Evolutionary conservation across 2,113 vertebrate species (phyloP), one percentile per base, ranked within the genome.

Genomic region (Numenius arquata): DNA sequence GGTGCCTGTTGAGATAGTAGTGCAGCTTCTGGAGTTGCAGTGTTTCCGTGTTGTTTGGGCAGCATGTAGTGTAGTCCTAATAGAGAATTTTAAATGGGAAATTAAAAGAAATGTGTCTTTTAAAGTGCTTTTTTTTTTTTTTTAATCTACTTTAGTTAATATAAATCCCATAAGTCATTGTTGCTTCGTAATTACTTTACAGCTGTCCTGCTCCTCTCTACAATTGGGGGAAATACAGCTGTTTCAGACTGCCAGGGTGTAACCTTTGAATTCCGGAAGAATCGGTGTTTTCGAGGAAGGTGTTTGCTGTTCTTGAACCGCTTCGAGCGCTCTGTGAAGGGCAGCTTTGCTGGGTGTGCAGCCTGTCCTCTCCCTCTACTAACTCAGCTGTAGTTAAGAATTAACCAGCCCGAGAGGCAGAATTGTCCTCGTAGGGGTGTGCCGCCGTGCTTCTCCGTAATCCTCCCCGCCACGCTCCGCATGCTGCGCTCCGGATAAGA

Each of bases 161-260:
- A 52, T 48, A 68, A 94, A 50, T 6, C 15, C n/a, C 34, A 68
- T 85, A 80, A 85, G 7, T 82, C 72, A 41, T 56, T 62, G 76
- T 86, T 95, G 36, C 55, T 85, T 85, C 8, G 1, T 45, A 79
- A 76, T 89, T 40, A 48, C 87, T 88, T 77, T 40, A 34, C 50
- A 85, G 66, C 80, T 95, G 73, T 75, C 63, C 53, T 68, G 1
- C 53, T 89, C 8, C 45, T 9, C 11, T 20, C 1, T 45, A 85
- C 94, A 96, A 73, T 62, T 56, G 83, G 30, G 91, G 92, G 96
- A 95, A 93, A 77, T 73, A 7, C 20, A 92, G 63, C 80, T 85
- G 89, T 50, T 72, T 7, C 40, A 56, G 66, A 1, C 53, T 72
- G 59, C 50, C 85, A 85, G 92, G 88, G 91, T 65, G 92, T 59